Conservation (phyloP, 2,888 invertebrate genomes). For the Monopis laevigella region DNA sequence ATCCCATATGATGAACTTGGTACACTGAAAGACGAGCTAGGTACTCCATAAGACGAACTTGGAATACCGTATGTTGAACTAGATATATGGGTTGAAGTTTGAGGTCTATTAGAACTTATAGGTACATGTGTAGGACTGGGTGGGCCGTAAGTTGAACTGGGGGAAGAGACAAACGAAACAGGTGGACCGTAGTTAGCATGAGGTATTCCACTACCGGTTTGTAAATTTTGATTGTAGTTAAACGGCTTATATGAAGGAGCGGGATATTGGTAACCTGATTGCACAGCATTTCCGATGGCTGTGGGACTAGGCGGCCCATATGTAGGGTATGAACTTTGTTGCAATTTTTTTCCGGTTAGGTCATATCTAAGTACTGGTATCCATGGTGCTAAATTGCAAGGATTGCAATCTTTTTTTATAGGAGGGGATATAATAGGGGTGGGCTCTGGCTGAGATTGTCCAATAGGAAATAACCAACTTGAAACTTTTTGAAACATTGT, state of each 20-base stretch:
- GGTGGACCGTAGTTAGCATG: conserved; percentile 40
- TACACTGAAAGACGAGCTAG: conserved; percentile 23
- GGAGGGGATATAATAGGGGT: conserved; percentile 22
- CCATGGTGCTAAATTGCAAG: conserved; percentile 85
- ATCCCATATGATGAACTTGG: conserved; percentile 14
- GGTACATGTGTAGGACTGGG: conserved; percentile 35
- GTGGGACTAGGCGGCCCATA: conserved; percentile 55
- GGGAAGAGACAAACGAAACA: conserved; percentile 1
- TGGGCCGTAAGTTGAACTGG: conserved; percentile 18
- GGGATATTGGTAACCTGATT: conserved; percentile 28
- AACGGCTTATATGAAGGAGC: conserved; percentile 11
- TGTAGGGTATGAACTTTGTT: conserved; percentile 37
- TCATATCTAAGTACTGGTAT: conserved; percentile 73
- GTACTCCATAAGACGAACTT: conserved; percentile 21
- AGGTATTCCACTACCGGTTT: conserved; percentile 24
- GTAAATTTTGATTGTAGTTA: conserved; percentile 18
- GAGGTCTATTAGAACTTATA: conserved; percentile 21
- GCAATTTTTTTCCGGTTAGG: conserved; percentile 40
- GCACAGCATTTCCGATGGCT: conserved; percentile 31
- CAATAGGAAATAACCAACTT: conserved; percentile 70
- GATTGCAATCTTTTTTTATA: conserved; percentile 72
- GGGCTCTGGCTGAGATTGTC: conserved; percentile 31
- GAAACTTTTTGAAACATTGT: conserved; percentile 68
- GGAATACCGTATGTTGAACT: conserved; percentile 17
- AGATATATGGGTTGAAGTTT: conserved; percentile 24